A percentile compares a stretch with the other conserved stretches of the same genome.
phyloP scores from a whole-genome alignment of 2,888 invertebrate genomes.

The Himalopsyche anomala region DNA sequence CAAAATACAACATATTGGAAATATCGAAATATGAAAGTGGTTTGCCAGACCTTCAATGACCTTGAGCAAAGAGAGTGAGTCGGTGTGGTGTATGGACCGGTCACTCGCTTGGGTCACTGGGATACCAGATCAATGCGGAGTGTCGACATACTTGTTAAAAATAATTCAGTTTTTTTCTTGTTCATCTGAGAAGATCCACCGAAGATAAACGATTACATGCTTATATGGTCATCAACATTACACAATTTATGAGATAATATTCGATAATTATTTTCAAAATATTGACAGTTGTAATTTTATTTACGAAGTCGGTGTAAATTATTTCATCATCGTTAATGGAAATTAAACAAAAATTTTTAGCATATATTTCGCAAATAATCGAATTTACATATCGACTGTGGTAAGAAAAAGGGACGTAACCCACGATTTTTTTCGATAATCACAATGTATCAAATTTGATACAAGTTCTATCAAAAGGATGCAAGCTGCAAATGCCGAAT shows the following conservation, averaged over 20 bases:
- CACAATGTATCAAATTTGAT: no score
- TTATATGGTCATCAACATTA: neutral
- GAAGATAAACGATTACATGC: neutral
- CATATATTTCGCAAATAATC: no score
- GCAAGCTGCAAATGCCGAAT: no score
- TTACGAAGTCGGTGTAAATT: no score
- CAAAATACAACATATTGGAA: neutral
- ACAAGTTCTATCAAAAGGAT: no score
- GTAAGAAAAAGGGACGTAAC: no score
- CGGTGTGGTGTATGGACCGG: neutral
- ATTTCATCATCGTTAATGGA: no score
- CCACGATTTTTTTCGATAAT: no score
- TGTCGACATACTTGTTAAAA: neutral
- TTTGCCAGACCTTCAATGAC: conserved; percentile 18
- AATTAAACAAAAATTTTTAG: no score
- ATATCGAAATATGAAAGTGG: conserved; percentile 19
- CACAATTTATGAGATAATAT: neutral
- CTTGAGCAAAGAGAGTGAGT: conserved; percentile 19
- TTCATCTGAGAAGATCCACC: neutral
- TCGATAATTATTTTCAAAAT: no score
- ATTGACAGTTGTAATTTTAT: no score
- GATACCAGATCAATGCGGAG: neutral
- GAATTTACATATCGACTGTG: no score
- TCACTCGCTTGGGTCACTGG: neutral
- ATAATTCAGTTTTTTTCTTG: neutral